Percentiles rank a stretch among this genome's conserved stretches.
Conservation (phyloP, 2,797 vertebrate genomes). For the Dallia pectoralis region DNA sequence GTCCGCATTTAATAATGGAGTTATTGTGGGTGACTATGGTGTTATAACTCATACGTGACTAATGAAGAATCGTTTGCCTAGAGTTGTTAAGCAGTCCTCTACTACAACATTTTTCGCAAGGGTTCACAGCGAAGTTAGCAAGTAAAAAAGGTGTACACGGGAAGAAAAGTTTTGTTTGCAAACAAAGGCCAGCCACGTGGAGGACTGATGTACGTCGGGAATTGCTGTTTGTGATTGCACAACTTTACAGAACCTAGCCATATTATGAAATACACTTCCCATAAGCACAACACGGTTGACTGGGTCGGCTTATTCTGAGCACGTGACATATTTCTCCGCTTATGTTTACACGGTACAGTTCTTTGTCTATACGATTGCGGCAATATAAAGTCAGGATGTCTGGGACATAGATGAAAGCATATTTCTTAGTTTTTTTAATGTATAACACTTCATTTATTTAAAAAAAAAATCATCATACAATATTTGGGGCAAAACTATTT, state of each 20-base stretch:
- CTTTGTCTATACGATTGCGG: constrained; percentile 60
- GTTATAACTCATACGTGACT: background rate
- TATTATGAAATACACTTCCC: constrained; percentile 60
- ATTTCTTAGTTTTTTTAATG: constrained; percentile 12
- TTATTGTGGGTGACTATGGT: background rate
- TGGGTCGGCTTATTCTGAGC: constrained; percentile 26
- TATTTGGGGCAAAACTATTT: constrained; percentile 13
- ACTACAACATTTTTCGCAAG: constrained; percentile 9
- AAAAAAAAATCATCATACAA: background rate
- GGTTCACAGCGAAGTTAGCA: constrained; percentile 6
- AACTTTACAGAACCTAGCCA: accelerated
- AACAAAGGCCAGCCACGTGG: constrained; percentile 79
- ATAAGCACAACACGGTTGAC: constrained; percentile 45
- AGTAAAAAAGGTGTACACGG: constrained; percentile 23
- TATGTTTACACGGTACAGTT: constrained; percentile 65
- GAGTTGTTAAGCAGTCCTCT: background rate
- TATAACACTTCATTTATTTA: constrained; percentile 22
- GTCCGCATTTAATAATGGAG: background rate
- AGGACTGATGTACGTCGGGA: constrained; percentile 55
- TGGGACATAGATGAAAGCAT: constrained; percentile 16
- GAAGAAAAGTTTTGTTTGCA: constrained; percentile 74
- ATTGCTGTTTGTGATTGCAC: constrained; percentile 45
- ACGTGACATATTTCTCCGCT: constrained; percentile 61
- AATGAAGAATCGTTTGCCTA: background rate
- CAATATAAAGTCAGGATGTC: constrained; percentile 53